Percentiles rank a stretch among this genome's conserved stretches.
These are phyloP conservation scores for Orchesellides sinensis DNA, from an alignment of 2,888 invertebrate species.

Conservation along the genomic window DNA sequence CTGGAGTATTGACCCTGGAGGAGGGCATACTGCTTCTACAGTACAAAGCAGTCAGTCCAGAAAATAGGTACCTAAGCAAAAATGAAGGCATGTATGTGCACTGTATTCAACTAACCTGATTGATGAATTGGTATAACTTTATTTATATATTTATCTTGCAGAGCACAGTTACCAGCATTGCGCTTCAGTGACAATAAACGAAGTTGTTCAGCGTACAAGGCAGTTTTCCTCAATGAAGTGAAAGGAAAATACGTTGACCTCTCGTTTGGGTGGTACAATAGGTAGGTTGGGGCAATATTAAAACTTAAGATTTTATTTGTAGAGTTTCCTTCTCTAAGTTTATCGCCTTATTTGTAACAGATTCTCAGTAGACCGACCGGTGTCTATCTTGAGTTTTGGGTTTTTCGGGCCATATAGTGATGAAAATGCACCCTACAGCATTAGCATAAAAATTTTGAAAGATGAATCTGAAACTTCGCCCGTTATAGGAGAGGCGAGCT, in stretches of 20 bases:
- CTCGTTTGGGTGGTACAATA: conserved; percentile 68
- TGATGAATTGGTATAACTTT: neutral
- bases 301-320: neutral
- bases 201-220: conserved; percentile 65
- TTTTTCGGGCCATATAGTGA: conserved; percentile 63
- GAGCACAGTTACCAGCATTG: conserved; percentile 42
- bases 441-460: conserved; percentile 59
- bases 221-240: conserved; percentile 64
- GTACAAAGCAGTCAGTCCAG: conserved; percentile 60
- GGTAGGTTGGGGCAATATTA: conserved; percentile 29
- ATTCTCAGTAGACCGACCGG: conserved; percentile 52
- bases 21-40: conserved; percentile 64
- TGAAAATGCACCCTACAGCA: conserved; percentile 60
- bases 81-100: neutral
- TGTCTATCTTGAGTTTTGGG: conserved; percentile 66
- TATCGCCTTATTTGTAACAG: conserved; percentile 12
- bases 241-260: conserved; percentile 66
- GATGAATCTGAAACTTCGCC: conserved; percentile 44
- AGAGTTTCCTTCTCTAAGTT: neutral
- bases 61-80: conserved; percentile 36
- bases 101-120: neutral
- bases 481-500: conserved; percentile 53
- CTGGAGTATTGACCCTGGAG: conserved; percentile 82
- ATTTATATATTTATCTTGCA: conserved; percentile 3
- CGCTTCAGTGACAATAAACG: conserved; percentile 59